phyloP scores from a whole-genome alignment of 2,797 vertebrate genomes.

The Lacerta agilis region DNA sequence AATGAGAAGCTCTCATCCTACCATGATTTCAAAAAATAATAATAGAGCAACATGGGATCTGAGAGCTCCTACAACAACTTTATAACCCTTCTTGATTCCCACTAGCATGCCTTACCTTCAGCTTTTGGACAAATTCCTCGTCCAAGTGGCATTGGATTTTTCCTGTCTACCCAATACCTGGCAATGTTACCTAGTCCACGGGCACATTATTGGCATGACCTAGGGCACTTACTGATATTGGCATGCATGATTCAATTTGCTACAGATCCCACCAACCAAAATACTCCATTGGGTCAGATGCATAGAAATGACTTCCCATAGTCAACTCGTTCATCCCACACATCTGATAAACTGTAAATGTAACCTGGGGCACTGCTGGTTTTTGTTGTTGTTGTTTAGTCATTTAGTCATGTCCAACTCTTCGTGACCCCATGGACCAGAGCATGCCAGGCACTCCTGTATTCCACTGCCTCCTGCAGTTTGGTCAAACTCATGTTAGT shows the following conservation, averaged over 20 bases:
- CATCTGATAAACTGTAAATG: neutral
- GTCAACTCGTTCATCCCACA: neutral
- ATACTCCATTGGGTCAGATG: neutral
- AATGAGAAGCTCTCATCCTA: neutral
- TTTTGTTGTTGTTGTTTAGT: too few relatives aligned
- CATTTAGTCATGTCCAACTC: too few relatives aligned
- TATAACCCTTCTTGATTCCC: neutral
- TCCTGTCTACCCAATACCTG: neutral
- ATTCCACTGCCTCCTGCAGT: too few relatives aligned
- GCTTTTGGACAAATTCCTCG: neutral
- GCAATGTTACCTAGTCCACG: neutral
- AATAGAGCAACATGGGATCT: neutral
- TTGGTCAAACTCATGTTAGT: too few relatives aligned
- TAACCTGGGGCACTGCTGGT: neutral
- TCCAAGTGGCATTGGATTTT: neutral
- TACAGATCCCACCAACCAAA: neutral
- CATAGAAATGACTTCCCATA: neutral
- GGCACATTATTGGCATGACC: neutral
- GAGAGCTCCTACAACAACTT: neutral
- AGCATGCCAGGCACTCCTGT: too few relatives aligned
- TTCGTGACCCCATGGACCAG: too few relatives aligned
- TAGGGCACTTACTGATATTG: neutral
- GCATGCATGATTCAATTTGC: neutral
- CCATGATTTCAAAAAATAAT: neutral
- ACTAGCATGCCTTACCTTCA: neutral